Conservation (phyloP, 2,797 vertebrate genomes). For the Novumbra hubbsi region DNA sequence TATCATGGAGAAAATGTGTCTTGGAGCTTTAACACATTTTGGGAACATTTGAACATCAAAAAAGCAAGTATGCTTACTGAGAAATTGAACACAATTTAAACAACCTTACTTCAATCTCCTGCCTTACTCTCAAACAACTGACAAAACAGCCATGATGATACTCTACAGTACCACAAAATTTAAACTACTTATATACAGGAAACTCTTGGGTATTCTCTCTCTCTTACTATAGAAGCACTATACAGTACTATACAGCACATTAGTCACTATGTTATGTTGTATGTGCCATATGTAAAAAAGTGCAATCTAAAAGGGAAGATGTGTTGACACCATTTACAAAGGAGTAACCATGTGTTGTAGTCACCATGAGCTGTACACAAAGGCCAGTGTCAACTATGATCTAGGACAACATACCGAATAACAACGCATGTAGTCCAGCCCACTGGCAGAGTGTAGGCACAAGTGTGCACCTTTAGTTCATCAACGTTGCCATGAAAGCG, state of each 20-base stretch:
- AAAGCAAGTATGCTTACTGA: background rate
- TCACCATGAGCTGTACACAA: background rate
- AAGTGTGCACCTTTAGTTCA: background rate
- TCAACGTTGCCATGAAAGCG: too few relatives aligned
- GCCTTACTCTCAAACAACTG: background rate
- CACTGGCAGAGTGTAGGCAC: background rate
- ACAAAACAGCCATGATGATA: background rate
- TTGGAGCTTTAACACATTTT: background rate
- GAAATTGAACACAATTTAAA: conserved; percentile 2
- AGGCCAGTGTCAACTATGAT: background rate
- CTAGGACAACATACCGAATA: background rate
- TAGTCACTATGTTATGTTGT: background rate
- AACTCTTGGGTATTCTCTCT: background rate
- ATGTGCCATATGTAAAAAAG: background rate
- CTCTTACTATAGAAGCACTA: background rate
- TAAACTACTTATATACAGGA: background rate
- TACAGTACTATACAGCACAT: too few relatives aligned
- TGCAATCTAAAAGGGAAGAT: background rate
- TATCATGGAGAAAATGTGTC: too few relatives aligned
- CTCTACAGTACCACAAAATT: background rate
- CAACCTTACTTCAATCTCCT: background rate
- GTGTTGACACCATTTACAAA: background rate
- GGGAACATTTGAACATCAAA: background rate
- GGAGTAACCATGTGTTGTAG: background rate
- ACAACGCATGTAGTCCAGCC: background rate